Base-by-base conservation (phyloP, 1,140 invertebrate species). In the Zaprionus capensis region DNA sequence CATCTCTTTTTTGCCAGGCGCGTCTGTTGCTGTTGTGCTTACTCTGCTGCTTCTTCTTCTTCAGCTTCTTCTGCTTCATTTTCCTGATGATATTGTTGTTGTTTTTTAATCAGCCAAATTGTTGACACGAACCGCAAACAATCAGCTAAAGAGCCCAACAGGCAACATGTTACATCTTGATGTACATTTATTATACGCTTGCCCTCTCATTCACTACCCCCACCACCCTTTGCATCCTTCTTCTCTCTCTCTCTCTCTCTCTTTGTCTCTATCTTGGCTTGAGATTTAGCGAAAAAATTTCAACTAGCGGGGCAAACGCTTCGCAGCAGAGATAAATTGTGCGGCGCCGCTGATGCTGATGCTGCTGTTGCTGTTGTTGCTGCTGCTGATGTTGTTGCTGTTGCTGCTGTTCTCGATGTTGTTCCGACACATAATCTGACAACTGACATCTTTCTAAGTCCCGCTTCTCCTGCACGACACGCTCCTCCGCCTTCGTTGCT, bases 101-200 rank as follows among this genome's bases (percentile, higher is more conserved):
- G 62, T 49, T 71, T 81, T 90, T 88, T 88, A 88, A 88, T 90
- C 84, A 88, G 81, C 64, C 78, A 88, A 88, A 88, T 88, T 88
- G 84, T 88, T 88, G 82, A 84, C 81, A 78, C 81, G 78, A 71
- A 81, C 61, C 78, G 49, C 78, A 88, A 76, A 81, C 78, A 83
- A 81, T 81, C 85, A 81, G 68, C 67, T 71, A 81, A 83, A 83
- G 68, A 83, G 81, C 66, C 55, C 36, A 31, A 56, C 53, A 20
- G 65, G 71, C 67, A 77, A 80, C 82, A 81, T 85, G 82, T 69
- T 78, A 75, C 55, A 71, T 65, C 14, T 69, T 67, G 26, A 38
- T 49, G 46, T 65, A 64, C 68, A 81, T 85, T 81, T 85, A 82
- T 82, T 73, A 76, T 68, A 55, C 41, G 61, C 36, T 38, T 5